These are phyloP conservation scores for Serranus cabrilla DNA, from an alignment of 2,797 vertebrate genomes.

Conservation along the genomic window DNA sequence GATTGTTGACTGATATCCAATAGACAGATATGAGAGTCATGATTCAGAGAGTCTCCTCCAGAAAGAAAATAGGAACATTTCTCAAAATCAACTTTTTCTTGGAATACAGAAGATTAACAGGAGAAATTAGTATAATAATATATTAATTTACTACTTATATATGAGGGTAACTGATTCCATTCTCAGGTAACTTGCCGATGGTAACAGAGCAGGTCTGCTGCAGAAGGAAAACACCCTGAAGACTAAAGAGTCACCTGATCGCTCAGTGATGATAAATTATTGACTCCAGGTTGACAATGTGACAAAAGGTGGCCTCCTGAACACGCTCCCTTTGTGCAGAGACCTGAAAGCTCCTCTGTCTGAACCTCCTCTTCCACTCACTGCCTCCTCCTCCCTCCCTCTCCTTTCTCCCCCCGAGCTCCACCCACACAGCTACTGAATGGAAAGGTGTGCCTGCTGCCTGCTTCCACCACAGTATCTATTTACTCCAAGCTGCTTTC, in stretches of 20 bases:
- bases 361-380: conserved; percentile 42
- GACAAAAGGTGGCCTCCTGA: conserved; percentile 63
- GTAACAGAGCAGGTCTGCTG: not conserved
- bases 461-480: conserved; percentile 60
- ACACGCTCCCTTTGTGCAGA: conserved; percentile 62
- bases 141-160: not conserved
- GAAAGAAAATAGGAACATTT: not conserved
- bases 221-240: conserved; percentile 15
- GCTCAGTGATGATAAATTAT: conserved; percentile 70
- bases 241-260: conserved; percentile 46
- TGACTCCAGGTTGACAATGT: conserved; percentile 62
- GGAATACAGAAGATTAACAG: not conserved
- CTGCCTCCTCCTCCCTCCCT: conserved; percentile 4
- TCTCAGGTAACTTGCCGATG: no score
- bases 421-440: conserved; percentile 67
- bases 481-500: conserved; percentile 72
- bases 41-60: not conserved
- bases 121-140: not conserved
- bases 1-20: not conserved
- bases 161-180: not conserved
- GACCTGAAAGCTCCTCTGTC: conserved; percentile 68
- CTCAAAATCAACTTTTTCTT: not conserved
- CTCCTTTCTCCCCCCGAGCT: conserved; percentile 7
- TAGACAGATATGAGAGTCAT: no score
- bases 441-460: conserved; percentile 66